Evolutionary conservation across 2,797 vertebrate species (phyloP).

Genomic region (Enoplosus armatus): DNA sequence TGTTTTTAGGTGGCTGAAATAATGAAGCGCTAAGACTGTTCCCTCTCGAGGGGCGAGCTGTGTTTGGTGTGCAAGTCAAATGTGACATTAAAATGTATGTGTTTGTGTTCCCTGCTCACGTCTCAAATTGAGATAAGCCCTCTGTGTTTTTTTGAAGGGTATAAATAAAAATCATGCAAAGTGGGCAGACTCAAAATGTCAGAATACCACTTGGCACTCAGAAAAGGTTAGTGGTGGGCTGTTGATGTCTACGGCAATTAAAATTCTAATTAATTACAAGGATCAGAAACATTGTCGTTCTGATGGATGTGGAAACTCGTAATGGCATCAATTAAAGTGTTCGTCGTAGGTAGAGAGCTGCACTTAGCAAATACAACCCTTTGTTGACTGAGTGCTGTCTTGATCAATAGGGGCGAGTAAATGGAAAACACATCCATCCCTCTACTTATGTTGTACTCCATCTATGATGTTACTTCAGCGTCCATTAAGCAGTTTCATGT

Average conservation of each 20-base stretch:
- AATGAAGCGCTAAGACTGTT: not conserved
- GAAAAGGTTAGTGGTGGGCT: constrained; percentile 18
- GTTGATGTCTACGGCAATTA: constrained; percentile 27
- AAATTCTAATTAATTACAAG: constrained; percentile 4
- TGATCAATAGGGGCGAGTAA: not conserved
- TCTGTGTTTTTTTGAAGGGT: not conserved
- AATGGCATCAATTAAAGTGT: constrained; percentile 9
- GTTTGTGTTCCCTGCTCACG: constrained; percentile 19
- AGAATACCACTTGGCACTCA: constrained; percentile 27
- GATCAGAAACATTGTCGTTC: not conserved
- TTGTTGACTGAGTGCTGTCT: not conserved
- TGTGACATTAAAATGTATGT: constrained; percentile 32
- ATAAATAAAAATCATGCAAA: constrained; percentile 43
- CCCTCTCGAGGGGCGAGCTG: not conserved
- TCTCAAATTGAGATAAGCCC: constrained; percentile 29
- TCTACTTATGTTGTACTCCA: not conserved
- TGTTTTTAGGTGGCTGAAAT: not conserved
- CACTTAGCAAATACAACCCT: not conserved
- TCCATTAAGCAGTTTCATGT: not conserved
- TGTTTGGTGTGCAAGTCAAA: constrained; percentile 20
- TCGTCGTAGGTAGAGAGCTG: constrained; percentile 9
- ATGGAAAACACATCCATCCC: not conserved
- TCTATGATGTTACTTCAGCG: not conserved
- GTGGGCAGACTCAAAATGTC: constrained; percentile 44
- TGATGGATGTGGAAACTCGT: constrained; percentile 5